Evolutionary conservation across 2,888 invertebrate genomes (phyloP), one percentile per base, ranked within the genome.

Genomic region (Cotesia congregata): DNA sequence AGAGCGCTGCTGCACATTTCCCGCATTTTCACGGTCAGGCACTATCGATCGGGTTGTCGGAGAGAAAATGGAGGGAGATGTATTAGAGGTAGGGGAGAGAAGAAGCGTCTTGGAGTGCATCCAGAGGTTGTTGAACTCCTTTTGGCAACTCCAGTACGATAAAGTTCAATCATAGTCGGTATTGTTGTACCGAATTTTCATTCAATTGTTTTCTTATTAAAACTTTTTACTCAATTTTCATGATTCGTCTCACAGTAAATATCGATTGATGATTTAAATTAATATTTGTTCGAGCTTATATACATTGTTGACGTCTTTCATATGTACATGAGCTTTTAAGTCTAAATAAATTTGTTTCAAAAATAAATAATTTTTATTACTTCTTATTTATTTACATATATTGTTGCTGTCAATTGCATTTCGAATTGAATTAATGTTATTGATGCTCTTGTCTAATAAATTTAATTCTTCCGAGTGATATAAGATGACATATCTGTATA

Each of bases 11-110:
- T 85, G 86, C 85, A 85, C 85, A 85, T 86, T 85, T 86, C 85
- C 86, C 86, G 84, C 85, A 85, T 88, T 89, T 89, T 89, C 89
- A 89, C 89, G 89, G 89, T 89, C 89, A 89, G 88, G 88, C 87
- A 82, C 85, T 85, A 86, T 86, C 86, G 86, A 86, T 86, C 86
- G 83, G 81, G 80, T 81, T 82, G 38, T 59, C 65, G 72, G 77
- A 77, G 69, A 72, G 81, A 81, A 83, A 83, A 81, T 82, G 83
- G 83, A 82, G 83, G 76, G 67, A 72, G 74, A 71, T 59, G 59
- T 40, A 80, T 81, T 81, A 80, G 81, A 82, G 83, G 81, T 82
- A 81, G 70, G 72, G 75, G 78, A 73, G 39, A 72, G 82, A 83
- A 84, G 86, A 86, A 73, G 73, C 73, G 86, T 88, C 87, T 88